Base-by-base conservation (phyloP, 2,888 invertebrate species). In the Thumatha senex region DNA sequence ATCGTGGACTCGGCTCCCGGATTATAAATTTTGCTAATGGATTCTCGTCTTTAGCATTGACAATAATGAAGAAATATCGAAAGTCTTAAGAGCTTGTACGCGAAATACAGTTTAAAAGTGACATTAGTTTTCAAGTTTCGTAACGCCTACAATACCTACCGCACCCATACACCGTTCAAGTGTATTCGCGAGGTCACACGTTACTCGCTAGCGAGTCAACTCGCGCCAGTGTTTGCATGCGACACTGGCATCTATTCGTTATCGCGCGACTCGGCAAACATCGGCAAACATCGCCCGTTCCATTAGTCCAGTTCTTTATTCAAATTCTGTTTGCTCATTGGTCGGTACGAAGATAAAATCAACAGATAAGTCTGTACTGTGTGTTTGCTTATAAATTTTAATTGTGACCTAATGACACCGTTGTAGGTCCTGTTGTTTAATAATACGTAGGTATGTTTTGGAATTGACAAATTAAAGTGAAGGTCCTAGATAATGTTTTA, bases 181-280 rank as follows among this genome's bases (percentile, higher is more conserved):
- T 75, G 68, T 73, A 76, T 78, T 74, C 72, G 80, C 76, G 70
- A 76, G 55, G 63, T 73, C 53, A 50, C 75, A 72, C 63, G 57
- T 62, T 55, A 64, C 61, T 29, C 38, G 68, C 63, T 63, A 63
- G 65, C 72, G 67, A 74, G 73, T 67, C 70, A 70, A 80, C 66
- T 73, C 76, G 81, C 81, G 81, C 76, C 75, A 54, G 70, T 85
- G 72, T 86, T 86, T 87, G 70, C 73, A 71, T 63, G 84, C 66
- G 63, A 83, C 54, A 77, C 56, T 67, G 60, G 45, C 67, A 48
- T 67, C 58, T 57, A 69, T 67, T 67, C 70, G 67, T 61, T 70
- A 67, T 67, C 67, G 62, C 68, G 61, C 58, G 59, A 68, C 66
- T 68, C 62, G 59, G 65, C 64, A 68, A 71, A 70, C 72, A 70